Conservation (phyloP, 2,797 vertebrate genomes). For the Clarias platycephalus region DNA sequence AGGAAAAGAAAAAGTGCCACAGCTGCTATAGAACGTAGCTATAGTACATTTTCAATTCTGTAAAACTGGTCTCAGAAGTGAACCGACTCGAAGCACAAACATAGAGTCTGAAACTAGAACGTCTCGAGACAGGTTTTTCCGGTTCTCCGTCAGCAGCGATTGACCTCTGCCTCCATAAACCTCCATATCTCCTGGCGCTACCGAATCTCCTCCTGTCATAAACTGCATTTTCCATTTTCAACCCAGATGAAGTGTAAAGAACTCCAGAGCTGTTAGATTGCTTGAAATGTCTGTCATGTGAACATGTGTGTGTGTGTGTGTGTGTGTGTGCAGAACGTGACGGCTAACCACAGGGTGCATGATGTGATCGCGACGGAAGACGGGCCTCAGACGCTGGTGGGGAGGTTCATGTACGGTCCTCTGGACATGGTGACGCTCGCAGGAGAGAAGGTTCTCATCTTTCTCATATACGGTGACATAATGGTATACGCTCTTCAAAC, state of each 20-base stretch:
- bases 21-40: not conserved
- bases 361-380: conserved; percentile 82
- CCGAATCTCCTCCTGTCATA: not conserved
- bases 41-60: not conserved
- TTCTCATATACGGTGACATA: not conserved
- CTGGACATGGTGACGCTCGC: conserved; percentile 87
- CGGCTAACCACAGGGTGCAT: conserved; percentile 84
- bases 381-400: conserved; percentile 78
- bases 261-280: not conserved
- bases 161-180: not conserved
- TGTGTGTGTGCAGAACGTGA: conserved; percentile 73
- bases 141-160: not conserved
- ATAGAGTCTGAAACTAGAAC: not conserved
- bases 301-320: conserved; percentile 13
- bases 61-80: not conserved
- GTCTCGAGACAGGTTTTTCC: not conserved
- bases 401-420: conserved; percentile 85
- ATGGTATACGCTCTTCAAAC: not conserved
- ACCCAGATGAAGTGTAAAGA: not conserved
- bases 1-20: not conserved
- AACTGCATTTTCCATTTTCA: conserved; percentile 15
- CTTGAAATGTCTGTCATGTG: not conserved
- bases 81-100: not conserved
- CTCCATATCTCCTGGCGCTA: not conserved
- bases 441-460: conserved; percentile 77